phyloP scores from a whole-genome alignment of 2,113 vertebrate genomes.

The Sylvicapra grimmia region DNA sequence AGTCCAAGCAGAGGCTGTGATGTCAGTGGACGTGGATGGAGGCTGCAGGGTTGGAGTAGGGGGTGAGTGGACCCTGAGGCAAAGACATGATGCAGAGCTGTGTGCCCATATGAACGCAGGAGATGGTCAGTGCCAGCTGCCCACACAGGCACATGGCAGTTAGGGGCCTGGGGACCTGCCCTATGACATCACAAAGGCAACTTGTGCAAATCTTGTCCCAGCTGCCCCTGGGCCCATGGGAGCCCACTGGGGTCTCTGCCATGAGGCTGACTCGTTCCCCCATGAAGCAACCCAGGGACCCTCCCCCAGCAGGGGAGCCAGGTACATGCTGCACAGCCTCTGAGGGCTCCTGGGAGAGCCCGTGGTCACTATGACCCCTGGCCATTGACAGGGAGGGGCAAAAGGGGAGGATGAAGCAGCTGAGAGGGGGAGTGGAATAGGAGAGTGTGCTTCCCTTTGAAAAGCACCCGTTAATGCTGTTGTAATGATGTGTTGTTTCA shows the following conservation, averaged over 20 bases:
- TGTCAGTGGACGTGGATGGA: neutral
- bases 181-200: neutral
- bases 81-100: neutral
- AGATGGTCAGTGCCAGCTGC: accelerated
- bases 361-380: neutral
- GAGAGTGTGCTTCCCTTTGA: neutral
- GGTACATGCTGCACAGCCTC: neutral
- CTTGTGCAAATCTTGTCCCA: neutral
- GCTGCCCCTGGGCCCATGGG: neutral
- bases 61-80: neutral
- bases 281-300: neutral
- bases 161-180: neutral
- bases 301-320: too few species aligned
- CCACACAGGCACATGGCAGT: neutral
- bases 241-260: too few species aligned
- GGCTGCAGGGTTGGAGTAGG: neutral
- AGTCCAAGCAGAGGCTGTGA: neutral
- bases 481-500: neutral
- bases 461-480: neutral
- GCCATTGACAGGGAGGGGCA: neutral
- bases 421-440: neutral
- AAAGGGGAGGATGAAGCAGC: neutral
- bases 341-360: neutral
- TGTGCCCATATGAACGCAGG: neutral
- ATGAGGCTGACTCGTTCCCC: neutral